Conservation (phyloP, 2,888 invertebrate genomes). For the Lasioglossum malachurum region DNA sequence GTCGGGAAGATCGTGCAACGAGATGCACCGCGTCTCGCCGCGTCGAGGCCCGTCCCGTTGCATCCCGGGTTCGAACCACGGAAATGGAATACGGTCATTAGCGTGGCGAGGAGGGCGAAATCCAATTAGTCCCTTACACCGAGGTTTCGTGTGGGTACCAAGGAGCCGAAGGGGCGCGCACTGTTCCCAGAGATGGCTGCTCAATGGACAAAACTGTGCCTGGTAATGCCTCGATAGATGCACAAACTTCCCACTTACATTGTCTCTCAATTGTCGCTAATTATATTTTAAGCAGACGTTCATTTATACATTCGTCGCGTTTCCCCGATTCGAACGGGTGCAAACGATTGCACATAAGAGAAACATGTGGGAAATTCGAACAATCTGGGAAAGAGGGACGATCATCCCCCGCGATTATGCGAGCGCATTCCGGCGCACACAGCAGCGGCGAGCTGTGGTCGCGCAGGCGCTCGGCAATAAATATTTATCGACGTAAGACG, state of each 20-base stretch:
- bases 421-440: constrained; percentile 61
- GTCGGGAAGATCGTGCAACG: constrained; percentile 67
- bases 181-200: neutral
- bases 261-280: too few species aligned
- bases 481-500: constrained; percentile 71
- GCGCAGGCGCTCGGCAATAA: constrained; percentile 67
- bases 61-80: constrained; percentile 59
- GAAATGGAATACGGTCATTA: constrained; percentile 75
- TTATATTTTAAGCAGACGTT: too few species aligned
- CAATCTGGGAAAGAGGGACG: neutral
- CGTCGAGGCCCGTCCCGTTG: neutral
- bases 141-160: constrained; percentile 61
- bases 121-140: constrained; percentile 71
- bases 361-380: too few species aligned
- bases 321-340: too few species aligned
- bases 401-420: constrained; percentile 64
- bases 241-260: neutral
- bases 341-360: too few species aligned
- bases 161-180: constrained; percentile 28
- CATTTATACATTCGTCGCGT: too few species aligned
- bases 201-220: neutral
- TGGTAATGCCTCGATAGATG: neutral
- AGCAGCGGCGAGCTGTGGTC: constrained; percentile 26
- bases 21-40: constrained; percentile 58
- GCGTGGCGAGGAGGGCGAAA: constrained; percentile 66